Percentiles rank a stretch among this genome's conserved stretches.
These are phyloP conservation scores for Macrophya annulata DNA, from an alignment of 2,888 invertebrate species.

Conservation along the genomic window DNA sequence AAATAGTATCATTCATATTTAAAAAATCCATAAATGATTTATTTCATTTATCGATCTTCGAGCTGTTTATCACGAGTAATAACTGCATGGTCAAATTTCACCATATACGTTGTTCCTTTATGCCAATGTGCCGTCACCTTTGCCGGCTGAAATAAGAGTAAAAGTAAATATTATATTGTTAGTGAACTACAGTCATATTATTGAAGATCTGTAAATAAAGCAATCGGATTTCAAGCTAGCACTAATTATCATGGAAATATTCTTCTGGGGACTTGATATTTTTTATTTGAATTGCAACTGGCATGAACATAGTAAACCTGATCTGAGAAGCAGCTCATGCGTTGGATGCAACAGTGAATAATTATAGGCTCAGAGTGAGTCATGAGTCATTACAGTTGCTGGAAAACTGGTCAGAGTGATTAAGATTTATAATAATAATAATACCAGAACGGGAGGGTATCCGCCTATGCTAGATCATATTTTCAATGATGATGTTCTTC, in stretches of 20 bases:
- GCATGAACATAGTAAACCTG: background rate
- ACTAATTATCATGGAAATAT: background rate
- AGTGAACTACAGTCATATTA: background rate
- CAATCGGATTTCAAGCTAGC: background rate
- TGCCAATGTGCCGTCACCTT: constrained; percentile 99
- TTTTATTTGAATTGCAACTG: background rate
- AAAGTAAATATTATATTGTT: constrained; percentile 37
- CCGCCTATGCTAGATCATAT: constrained; percentile 26
- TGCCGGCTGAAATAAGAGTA: constrained; percentile 89
- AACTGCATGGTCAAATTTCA: constrained; percentile 97
- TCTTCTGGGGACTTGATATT: background rate
- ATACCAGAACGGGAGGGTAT: background rate
- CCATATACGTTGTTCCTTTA: constrained; percentile 99
- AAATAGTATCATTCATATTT: constrained; percentile 53
- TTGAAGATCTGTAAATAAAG: background rate
- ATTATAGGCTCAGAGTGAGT: constrained; percentile 1
- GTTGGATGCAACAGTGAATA: background rate
- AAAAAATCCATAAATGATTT: constrained; percentile 53
- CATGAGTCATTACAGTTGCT: background rate
- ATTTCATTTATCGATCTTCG: constrained; percentile 87
- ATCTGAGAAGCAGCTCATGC: background rate
- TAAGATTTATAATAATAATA: background rate
- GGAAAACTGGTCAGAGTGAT: background rate
- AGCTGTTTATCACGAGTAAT: constrained; percentile 94
- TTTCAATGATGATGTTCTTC: background rate